Percentiles rank a stretch among this genome's conserved stretches.
phyloP scores from a whole-genome alignment of 2,113 vertebrate species.

The Daboia siamensis region DNA sequence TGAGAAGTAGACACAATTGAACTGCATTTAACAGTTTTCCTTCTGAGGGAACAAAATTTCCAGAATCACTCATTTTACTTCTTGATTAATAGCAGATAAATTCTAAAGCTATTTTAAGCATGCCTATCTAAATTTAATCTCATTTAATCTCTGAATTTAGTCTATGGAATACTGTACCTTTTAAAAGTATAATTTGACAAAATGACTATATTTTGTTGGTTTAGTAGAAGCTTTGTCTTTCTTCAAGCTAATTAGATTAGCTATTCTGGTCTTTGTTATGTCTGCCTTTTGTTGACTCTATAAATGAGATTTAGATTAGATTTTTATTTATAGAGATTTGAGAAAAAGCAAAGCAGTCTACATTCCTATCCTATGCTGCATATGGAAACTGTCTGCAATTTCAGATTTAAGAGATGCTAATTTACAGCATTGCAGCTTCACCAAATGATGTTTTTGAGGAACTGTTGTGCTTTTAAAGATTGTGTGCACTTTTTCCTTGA shows the following conservation, averaged over 20 bases:
- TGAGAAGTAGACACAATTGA: no score
- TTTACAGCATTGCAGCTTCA: background rate
- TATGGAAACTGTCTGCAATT: background rate
- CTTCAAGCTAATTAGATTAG: constrained; percentile 6
- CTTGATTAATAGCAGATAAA: background rate
- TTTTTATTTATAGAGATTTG: background rate
- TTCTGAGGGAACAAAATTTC: background rate
- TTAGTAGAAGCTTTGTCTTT: background rate
- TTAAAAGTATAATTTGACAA: background rate
- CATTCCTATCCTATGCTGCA: background rate
- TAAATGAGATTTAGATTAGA: background rate
- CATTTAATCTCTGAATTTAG: no score
- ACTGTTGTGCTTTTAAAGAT: background rate
- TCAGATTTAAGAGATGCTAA: background rate
- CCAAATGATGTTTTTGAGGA: background rate
- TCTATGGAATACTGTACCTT: background rate
- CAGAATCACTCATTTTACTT: background rate
- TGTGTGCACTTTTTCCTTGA: background rate
- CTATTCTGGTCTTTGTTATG: constrained; percentile 12
- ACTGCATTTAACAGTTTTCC: no score
- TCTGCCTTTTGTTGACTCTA: constrained; percentile 8
- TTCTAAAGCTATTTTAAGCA: background rate
- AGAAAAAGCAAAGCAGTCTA: background rate
- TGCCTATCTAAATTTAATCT: no score
- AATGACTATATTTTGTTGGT: background rate